Base-by-base conservation (phyloP, 2,888 invertebrate species). In the Diplazon laetatorius region DNA sequence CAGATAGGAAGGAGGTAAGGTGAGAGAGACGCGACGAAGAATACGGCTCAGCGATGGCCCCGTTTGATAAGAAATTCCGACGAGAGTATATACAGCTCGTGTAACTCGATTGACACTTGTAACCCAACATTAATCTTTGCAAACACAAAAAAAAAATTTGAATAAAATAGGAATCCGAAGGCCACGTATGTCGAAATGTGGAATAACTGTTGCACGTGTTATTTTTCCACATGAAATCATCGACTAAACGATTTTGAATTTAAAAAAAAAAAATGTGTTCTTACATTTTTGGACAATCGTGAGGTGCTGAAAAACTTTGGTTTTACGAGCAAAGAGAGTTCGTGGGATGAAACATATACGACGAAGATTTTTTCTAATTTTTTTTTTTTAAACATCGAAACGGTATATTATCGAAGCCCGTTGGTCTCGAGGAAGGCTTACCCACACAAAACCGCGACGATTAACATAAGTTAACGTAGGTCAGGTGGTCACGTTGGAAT, bases 401-500 rank as follows among this genome's bases (percentile, higher is more conserved):
- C 39, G 65, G 16, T 65, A 65, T 39, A n/a, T n/a, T 65, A 66
- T 57, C 48, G 39, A 52, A 66, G 25, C 44, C 59, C 10, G 46
- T 30, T 30, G 65, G n/a, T n/a, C 46, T 12, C 9, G 46, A 18
- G 22, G 16, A 44, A 12, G 16, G 6, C n/a, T n/a, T 30, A 42
- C 44, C 30, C 25, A 37, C 44, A 25, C 63, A 46, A 16, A 69
- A 69, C 68, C n/a, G 44, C 75, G 68, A 52, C 52, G 62, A 60
- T 75, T 59, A 62, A 75, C 69, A 69, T 69, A 75, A 69, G 68
- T 75, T 75, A 55, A 62, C 20, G 69, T 75, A 75, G 75, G 75
- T 75, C 75, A 39, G 62, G 75, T 48, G 75, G 69, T 75, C 75
- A 62, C 63, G 73, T 73, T 59, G 65, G 57, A 39, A 39, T 37